Evolutionary conservation across 2,797 vertebrate genomes (phyloP), one percentile per base, ranked within the genome.

Genomic region (Gastrophryne carolinensis): DNA sequence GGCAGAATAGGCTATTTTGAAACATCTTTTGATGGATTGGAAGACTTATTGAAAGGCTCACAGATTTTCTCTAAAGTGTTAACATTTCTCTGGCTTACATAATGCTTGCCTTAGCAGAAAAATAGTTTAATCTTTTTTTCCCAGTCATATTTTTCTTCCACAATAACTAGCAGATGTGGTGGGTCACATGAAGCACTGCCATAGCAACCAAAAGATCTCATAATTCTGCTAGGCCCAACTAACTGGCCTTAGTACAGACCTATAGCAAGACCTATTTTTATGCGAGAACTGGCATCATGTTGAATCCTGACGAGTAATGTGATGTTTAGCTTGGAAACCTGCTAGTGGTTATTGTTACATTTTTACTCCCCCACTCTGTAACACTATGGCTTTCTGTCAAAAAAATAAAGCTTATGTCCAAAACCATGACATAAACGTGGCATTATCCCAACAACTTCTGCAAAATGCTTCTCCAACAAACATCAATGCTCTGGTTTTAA

Each of bases 151-250:
- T 91, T 94, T 93, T 89, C 86, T 84, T 64, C 81, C 92, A 93
- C 91, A 96, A 97, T 97, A 79, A 84, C 92, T 96, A 95, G 95
- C 96, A 98, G 95, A 98, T 98, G 96, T 96, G 91, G 95, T 96
- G 90, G 85, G 86, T 91, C 82, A 90, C 92, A 93, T 90, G 96
- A 90, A 88, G 82, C 73, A 81, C 94, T 91, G 83, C 90, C 84
- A 85, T 86, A 66, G 89, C 86, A 89, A 95, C 91, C 5, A 72
- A 81, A 66, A 81, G 88, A 90, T 89, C 82, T 68, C 86, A 91
- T 89, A 86, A 88, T 87, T 83, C 83, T 82, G 85, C 83, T 79
- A 81, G 87, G 86, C 89, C 87, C 85, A 82, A 83, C 47, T 80
- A 87, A 85, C 84, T 89, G 91, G 87, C 82, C 78, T 80, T 27